Base-by-base conservation (phyloP, 2,888 invertebrate species). In the Orgyia antiqua region DNA sequence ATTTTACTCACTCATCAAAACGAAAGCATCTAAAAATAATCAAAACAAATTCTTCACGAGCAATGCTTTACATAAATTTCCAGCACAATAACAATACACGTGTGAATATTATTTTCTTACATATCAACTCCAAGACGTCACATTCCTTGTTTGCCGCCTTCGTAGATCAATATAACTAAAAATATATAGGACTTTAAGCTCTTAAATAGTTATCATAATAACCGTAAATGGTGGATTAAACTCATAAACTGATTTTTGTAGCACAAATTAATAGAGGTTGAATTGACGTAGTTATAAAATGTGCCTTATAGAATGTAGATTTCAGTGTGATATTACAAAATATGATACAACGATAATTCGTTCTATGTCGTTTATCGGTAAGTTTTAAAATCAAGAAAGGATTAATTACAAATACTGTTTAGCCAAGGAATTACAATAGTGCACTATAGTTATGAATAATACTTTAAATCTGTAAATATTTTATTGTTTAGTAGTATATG, bases 401-500 rank as follows among this genome's bases (percentile, higher is more conserved):
- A 24, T 37, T n/a, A 25, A 32, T 39, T 29, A 42, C 23, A 21
- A 12, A n/a, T 8, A 10, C 13, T 32, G n/a, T 5, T 11, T 27
- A 29, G 35, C 29, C 33, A 39, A 36, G 24, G 24, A 27, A 36
- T 24, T 30, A 39, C 18, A 30, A 13, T 15, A 30, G 39, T 38
- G 45, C 48, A 54, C 52, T 5, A 33, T 45, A 34, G 45, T 45
- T 18, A 20, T 39, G 13, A 31, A 39, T 36, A 35, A 32, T 19
- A 32, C 23, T 36, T 13, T 36, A 21, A 28, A 28, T 17, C 31
- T 52, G 55, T 52, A 54, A 33, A 52, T 52, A 52, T 30, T 42
- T 36, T 31, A 37, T 36, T 42, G 48, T 41, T 51, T 52, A 48
- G n/a, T n/a, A n/a, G n/a, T n/a, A n/a, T n/a, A n/a, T n/a, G n/a